Percentiles rank a stretch among this genome's conserved stretches.
These are phyloP conservation scores for Clarias macrocephalus DNA, from an alignment of 2,113 vertebrate genomes.

Conservation along the genomic window DNA sequence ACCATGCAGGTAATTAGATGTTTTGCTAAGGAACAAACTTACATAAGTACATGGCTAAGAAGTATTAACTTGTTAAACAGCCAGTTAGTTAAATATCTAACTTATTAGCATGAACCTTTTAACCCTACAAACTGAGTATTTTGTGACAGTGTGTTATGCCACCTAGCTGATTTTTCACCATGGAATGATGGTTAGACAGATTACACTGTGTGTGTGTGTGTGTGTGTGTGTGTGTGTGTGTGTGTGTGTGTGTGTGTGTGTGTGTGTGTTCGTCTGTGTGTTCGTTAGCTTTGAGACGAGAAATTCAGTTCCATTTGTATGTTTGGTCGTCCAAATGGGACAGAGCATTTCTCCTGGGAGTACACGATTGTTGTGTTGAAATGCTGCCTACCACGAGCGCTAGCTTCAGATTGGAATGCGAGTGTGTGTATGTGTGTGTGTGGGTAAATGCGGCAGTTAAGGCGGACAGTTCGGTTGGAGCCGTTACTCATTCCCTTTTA, in stretches of 20 bases:
- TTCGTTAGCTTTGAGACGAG: too few species aligned
- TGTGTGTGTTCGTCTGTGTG: background rate
- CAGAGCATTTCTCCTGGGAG: background rate
- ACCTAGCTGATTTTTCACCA: background rate
- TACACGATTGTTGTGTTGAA: background rate
- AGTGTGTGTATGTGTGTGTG: conserved; percentile 19
- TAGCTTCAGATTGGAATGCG: background rate
- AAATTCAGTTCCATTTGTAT: background rate
- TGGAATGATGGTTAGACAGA: background rate
- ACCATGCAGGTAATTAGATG: background rate
- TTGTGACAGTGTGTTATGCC: background rate
- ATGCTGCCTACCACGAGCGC: background rate
- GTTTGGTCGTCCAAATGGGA: background rate
- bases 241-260: too few species aligned
- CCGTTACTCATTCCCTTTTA: conserved; percentile 26
- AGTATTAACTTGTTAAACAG: background rate
- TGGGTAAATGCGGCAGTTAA: conserved; percentile 27
- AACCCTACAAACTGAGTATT: background rate
- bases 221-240: background rate
- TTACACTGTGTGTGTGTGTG: background rate
- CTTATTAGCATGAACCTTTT: background rate
- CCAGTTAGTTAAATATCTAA: background rate
- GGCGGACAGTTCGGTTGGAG: conserved; percentile 15
- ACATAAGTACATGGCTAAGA: background rate
- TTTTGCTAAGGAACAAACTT: background rate